These are phyloP conservation scores for Dendrocincla fuliginosa DNA, from an alignment of 2,797 vertebrate genomes.

Conservation along the genomic window DNA sequence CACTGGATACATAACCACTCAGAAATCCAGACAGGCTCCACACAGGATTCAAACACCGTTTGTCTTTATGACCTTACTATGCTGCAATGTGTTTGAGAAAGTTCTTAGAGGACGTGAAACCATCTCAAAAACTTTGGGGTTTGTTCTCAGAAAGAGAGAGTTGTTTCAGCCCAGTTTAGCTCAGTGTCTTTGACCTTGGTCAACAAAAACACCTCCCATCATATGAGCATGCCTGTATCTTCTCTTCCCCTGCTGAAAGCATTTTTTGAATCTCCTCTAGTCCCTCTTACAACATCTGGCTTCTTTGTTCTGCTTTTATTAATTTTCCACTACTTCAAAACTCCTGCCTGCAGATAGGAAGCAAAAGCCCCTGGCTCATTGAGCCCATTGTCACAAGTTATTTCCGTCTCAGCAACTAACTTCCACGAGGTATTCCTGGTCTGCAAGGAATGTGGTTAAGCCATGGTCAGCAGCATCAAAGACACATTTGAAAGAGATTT, in stretches of 20 bases:
- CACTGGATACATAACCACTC: neutral
- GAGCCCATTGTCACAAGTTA: slow-evolving; percentile 5
- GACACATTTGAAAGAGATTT: neutral
- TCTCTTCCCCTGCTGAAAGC: neutral
- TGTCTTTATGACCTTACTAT: neutral
- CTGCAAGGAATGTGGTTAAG: neutral
- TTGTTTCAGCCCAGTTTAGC: neutral
- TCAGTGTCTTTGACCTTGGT: neutral
- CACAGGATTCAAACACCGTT: neutral
- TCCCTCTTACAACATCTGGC: slow-evolving; percentile 14
- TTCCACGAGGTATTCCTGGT: neutral
- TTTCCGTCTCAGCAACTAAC: neutral
- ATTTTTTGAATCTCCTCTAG: neutral
- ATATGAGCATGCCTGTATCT: neutral
- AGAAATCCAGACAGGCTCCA: neutral
- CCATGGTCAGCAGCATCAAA: neutral
- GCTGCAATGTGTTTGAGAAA: neutral
- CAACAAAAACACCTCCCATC: neutral
- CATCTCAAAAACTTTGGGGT: neutral
- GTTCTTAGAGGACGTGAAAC: neutral
- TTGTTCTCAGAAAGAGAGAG: neutral
- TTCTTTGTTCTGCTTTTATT: slow-evolving; percentile 52
- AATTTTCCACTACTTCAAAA: slow-evolving; percentile 47
- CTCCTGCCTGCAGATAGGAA: slow-evolving; percentile 26
- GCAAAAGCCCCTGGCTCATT: neutral